phyloP scores from a whole-genome alignment of 2,797 vertebrate genomes.

The Artibeus lituratus region DNA sequence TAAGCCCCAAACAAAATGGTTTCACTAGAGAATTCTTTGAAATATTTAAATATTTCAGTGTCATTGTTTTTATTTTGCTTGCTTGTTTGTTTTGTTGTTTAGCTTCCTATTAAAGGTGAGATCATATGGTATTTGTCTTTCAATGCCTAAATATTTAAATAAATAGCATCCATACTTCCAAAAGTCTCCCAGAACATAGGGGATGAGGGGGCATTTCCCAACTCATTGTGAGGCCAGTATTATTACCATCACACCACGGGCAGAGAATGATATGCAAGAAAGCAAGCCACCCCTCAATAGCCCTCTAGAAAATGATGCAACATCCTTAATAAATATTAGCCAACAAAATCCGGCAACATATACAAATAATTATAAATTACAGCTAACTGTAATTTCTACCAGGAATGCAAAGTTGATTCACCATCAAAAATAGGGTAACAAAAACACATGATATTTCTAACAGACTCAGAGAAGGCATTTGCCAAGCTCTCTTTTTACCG shows the following conservation, averaged over 20 bases:
- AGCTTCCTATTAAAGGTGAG: too few species aligned
- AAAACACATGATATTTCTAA: not conserved
- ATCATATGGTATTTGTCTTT: too few species aligned
- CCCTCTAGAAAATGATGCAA: not conserved
- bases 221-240: not conserved
- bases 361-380: not conserved
- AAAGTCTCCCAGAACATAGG: not conserved
- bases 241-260: not conserved
- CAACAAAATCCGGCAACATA: not conserved
- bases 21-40: not conserved
- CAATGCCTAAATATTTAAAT: constrained; percentile 2
- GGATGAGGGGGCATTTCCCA: not conserved
- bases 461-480: not conserved
- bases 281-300: not conserved
- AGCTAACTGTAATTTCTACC: not conserved
- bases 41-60: not conserved
- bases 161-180: not conserved
- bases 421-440: not conserved
- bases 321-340: not conserved
- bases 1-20: not conserved
- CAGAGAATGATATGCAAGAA: not conserved
- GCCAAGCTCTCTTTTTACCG: not conserved
- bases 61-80: too few species aligned
- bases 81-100: too few species aligned
- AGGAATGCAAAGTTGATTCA: not conserved